Evolutionary conservation across 35 echinoderm and acorn worm species (phyloP).

Genomic region (Apostichopus californicus): DNA sequence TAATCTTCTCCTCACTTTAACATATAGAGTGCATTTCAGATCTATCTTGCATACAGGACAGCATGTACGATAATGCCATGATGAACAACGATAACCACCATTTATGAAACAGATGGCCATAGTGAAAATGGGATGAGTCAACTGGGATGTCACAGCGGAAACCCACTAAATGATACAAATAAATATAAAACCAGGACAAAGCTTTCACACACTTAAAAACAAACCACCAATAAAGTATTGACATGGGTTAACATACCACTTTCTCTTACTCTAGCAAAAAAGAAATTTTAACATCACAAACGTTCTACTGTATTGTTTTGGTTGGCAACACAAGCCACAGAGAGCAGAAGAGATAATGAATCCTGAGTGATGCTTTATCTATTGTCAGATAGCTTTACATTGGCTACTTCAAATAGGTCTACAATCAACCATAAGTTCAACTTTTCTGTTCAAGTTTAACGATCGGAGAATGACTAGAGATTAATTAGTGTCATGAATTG

Average conservation of each 20-base stretch:
- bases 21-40: too few relatives aligned
- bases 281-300: too few relatives aligned
- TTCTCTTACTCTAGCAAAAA: background rate
- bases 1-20: too few relatives aligned
- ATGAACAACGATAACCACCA: too few relatives aligned
- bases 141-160: background rate
- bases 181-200: constrained; percentile 9
- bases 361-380: background rate
- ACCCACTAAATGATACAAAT: background rate
- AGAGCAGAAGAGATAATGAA: background rate
- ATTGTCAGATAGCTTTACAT: background rate
- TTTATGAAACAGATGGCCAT: too few relatives aligned
- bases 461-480: background rate
- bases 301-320: too few relatives aligned
- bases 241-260: background rate
- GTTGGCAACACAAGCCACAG: background rate
- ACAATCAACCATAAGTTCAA: background rate
- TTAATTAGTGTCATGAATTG: background rate
- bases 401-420: background rate
- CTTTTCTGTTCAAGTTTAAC: too few relatives aligned
- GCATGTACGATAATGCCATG: background rate
- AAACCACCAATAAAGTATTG: background rate
- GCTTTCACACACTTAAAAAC: constrained; percentile 8
- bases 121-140: too few relatives aligned
- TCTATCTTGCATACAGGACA: background rate